Percentiles rank a stretch among this genome's conserved stretches.
These are phyloP conservation scores for Parotia lawesii DNA, from an alignment of 2,113 vertebrate genomes.

Conservation along the genomic window DNA sequence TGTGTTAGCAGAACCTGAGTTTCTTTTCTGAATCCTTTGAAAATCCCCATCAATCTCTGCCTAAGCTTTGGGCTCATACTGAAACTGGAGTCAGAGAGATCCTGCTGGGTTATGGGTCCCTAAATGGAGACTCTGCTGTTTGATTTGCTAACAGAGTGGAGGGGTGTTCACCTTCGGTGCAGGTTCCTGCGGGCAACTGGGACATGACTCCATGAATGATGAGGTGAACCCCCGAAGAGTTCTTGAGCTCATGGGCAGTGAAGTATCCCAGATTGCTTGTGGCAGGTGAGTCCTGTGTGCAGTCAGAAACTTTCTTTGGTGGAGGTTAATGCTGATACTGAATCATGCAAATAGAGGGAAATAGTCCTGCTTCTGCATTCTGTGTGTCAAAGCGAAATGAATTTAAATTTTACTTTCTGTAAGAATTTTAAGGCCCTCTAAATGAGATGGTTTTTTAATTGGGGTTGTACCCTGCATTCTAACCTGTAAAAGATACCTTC, in stretches of 20 bases:
- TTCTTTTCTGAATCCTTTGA: background rate
- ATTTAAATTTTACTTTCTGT: background rate
- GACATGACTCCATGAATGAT: slow-evolving; percentile 85
- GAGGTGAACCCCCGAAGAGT: slow-evolving; percentile 87
- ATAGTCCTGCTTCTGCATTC: background rate
- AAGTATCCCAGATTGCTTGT: slow-evolving; percentile 89
- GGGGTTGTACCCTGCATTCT: background rate
- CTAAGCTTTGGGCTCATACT: background rate
- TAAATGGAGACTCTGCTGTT: slow-evolving; percentile 54
- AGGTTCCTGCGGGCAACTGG: slow-evolving; percentile 85
- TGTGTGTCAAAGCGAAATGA: background rate
- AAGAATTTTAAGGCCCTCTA: background rate
- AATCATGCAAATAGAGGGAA: background rate
- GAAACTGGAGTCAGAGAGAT: background rate
- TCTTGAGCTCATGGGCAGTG: slow-evolving; percentile 89
- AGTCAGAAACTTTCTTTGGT: background rate
- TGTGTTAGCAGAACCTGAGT: background rate
- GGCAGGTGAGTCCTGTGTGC: slow-evolving; percentile 77
- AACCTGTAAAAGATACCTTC: background rate
- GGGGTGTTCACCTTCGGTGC: slow-evolving; percentile 91
- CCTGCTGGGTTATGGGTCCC: background rate
- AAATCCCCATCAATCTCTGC: background rate
- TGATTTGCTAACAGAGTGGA: slow-evolving; percentile 78
- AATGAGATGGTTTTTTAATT: background rate
- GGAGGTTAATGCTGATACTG: background rate